These are phyloP conservation scores for Falcaria lacertinaria DNA, from an alignment of 2,888 invertebrate species.

Conservation along the genomic window DNA sequence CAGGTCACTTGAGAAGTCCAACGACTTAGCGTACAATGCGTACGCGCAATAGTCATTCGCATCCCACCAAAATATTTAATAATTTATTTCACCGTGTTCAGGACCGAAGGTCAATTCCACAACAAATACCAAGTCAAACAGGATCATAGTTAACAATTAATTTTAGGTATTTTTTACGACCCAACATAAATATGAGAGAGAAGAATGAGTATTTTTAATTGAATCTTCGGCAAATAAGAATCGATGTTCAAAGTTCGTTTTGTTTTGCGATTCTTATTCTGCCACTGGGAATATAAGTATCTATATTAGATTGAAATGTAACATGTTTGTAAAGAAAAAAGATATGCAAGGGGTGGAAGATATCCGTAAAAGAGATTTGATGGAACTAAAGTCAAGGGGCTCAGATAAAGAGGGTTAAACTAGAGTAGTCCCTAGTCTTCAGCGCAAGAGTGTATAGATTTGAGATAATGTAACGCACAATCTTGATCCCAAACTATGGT, in stretches of 20 bases:
- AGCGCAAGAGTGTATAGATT: too few relatives aligned
- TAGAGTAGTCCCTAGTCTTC: too few relatives aligned
- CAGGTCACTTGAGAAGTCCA: constrained; percentile 72
- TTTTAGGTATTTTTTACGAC: constrained; percentile 11
- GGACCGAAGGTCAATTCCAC: constrained; percentile 12
- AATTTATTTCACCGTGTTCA: constrained; percentile 18
- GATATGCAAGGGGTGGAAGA: too few relatives aligned
- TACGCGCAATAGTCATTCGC: constrained; percentile 61
- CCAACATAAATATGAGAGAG: constrained; percentile 1
- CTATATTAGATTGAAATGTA: constrained; percentile 4
- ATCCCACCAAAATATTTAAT: constrained; percentile 41
- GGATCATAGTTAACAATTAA: too few relatives aligned
- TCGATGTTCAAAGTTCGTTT: background rate
- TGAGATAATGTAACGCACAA: too few relatives aligned
- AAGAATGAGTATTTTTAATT: background rate
- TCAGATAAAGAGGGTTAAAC: too few relatives aligned
- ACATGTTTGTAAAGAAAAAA: background rate
- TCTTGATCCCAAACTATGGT: too few relatives aligned
- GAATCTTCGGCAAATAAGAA: background rate
- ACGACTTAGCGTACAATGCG: constrained; percentile 82
- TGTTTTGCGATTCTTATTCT: background rate
- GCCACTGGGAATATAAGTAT: background rate
- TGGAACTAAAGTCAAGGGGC: too few relatives aligned
- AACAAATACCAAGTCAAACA: too few relatives aligned
- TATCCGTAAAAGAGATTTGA: too few relatives aligned